Evolutionary conservation across 2,797 vertebrate genomes (phyloP).

Genomic region (Crotalus adamanteus): DNA sequence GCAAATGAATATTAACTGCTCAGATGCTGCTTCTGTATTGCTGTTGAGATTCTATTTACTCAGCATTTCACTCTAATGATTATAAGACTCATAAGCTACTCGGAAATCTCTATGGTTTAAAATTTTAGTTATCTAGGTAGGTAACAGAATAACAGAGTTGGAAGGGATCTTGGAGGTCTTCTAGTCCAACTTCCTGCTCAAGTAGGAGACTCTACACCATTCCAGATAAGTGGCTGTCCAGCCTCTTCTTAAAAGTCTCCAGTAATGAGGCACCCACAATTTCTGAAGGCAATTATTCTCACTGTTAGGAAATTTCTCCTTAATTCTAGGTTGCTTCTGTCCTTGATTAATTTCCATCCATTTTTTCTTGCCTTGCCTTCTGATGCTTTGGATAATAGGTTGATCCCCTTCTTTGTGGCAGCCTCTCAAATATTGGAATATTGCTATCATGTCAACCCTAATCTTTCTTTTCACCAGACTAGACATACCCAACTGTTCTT

Average conservation of each 20-base stretch:
- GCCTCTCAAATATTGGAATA: too few relatives aligned
- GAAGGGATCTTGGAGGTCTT: not conserved
- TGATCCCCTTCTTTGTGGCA: too few relatives aligned
- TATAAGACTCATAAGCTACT: not conserved
- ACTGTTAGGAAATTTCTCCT: too few relatives aligned
- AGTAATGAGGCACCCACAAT: not conserved
- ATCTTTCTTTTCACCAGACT: too few relatives aligned
- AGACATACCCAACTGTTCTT: too few relatives aligned
- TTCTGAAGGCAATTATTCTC: not conserved
- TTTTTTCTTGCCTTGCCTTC: too few relatives aligned
- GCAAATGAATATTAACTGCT: not conserved
- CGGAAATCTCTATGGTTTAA: not conserved
- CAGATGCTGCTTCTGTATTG: not conserved
- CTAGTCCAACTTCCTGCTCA: not conserved
- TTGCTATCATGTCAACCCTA: too few relatives aligned
- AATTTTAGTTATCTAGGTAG: not conserved
- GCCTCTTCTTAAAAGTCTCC: not conserved
- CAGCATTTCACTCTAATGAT: not conserved
- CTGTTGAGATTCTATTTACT: not conserved
- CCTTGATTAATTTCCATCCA: too few relatives aligned
- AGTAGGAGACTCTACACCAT: not conserved
- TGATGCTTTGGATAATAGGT: too few relatives aligned
- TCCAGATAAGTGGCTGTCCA: not conserved
- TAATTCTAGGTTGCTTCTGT: too few relatives aligned
- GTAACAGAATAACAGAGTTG: too few relatives aligned